A percentile compares a stretch with the other conserved stretches of the same genome.
Evolutionary conservation across 1,140 invertebrate species (phyloP).

Genomic region (Limonius californicus): DNA sequence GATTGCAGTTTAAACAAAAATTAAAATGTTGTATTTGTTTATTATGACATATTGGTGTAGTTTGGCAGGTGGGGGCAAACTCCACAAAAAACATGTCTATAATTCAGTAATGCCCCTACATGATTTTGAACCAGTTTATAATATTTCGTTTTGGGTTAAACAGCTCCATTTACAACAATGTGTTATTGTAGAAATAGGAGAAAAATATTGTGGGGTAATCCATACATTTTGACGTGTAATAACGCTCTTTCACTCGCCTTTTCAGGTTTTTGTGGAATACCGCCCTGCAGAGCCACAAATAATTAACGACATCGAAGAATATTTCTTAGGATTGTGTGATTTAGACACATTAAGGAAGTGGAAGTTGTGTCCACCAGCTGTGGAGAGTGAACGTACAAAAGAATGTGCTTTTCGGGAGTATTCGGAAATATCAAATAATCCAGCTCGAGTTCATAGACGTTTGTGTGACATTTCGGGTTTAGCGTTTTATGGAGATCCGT

Average conservation of each 20-base stretch:
- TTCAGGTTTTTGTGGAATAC: slow-evolving; percentile 15
- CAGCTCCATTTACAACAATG: slow-evolving; percentile 23
- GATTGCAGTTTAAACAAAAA: too few relatives aligned
- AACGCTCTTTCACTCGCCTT: background rate
- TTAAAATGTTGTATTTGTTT: slow-evolving; percentile 15
- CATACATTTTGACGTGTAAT: background rate
- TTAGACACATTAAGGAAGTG: slow-evolving; percentile 20
- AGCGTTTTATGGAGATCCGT: slow-evolving; percentile 1
- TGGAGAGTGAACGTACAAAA: slow-evolving; percentile 12
- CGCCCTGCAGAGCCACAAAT: background rate
- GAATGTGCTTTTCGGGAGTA: slow-evolving; percentile 14
- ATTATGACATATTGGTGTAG: slow-evolving; percentile 12
- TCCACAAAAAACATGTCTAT: slow-evolving; percentile 17
- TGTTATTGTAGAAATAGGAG: slow-evolving; percentile 23
- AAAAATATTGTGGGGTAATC: slow-evolving; percentile 22
- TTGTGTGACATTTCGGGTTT: slow-evolving; percentile 19
- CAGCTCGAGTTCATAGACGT: slow-evolving; percentile 17
- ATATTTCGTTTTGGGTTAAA: slow-evolving; percentile 16
- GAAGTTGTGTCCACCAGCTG: slow-evolving; percentile 19
- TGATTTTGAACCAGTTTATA: slow-evolving; percentile 5
- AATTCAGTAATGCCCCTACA: slow-evolving; percentile 11
- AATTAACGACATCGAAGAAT: slow-evolving; percentile 16
- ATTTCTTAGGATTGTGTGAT: slow-evolving; percentile 25
- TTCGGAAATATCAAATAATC: background rate
- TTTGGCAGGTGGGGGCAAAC: slow-evolving; percentile 6